Evolutionary conservation across 2,888 invertebrate genomes (phyloP), one percentile per base, ranked within the genome.

Genomic region (Amphipyra tragopoginis): DNA sequence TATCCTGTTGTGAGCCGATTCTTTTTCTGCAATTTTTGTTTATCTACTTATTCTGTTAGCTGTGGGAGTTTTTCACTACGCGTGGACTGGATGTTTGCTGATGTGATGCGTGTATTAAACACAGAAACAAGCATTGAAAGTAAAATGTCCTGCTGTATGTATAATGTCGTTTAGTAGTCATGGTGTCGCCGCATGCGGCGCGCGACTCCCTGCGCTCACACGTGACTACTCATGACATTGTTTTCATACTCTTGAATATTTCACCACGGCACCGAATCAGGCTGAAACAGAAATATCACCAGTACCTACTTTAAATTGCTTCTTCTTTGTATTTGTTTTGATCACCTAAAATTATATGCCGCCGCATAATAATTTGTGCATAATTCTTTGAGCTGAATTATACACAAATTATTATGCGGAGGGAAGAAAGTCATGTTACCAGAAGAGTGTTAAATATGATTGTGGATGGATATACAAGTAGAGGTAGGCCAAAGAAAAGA

Each of bases 111-210:
- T n/a, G 5, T 14, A 36, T 38, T 11, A 38, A 1, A 34, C 29
- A 9, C 1, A 38, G 13, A 39, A 51, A 47, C 21, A 39, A 8
- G 0, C 11, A 38, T 58, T 65, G 39, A 53, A 52, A 65, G 44
- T 65, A 50, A 49, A 60, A 65, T 65, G 8, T 43, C 26, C 8
- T 15, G 52, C 40, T 43, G 40, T 34, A 36, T 65, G 65, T 34
- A 52, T 58, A 65, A 58, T 51, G 1, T 11, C 9, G 48, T 10
- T 13, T 13, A 8, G 10, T 13, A 9, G 29, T 45, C 13, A 29
- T 38, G 21, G 21, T 15, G 26, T 13, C n/a, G 9, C 2, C 10
- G 10, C 3, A 5, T 5, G 40, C 33, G 29, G 15, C 42, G 43
- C 38, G 43, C 48, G 59, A n/a, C 21, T 1, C 21, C 3, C 3